Conservation (phyloP, 2,113 vertebrate species). For the Amblyornis subalaris region DNA sequence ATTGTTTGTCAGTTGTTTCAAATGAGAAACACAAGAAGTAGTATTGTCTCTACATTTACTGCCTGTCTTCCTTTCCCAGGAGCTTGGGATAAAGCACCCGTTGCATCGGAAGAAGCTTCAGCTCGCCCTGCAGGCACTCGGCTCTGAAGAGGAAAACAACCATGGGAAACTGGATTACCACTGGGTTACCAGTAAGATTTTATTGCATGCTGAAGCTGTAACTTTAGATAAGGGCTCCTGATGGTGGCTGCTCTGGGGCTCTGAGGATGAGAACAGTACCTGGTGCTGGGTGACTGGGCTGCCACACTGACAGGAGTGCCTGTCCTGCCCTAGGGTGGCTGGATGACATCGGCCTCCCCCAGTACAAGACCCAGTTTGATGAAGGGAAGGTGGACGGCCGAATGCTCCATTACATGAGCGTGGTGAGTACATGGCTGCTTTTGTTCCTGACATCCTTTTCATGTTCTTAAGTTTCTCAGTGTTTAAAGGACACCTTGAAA, state of each 20-base stretch:
- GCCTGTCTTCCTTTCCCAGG: slow-evolving; percentile 68
- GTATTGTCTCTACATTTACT: not conserved
- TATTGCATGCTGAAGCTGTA: not conserved
- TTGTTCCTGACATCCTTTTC: not conserved
- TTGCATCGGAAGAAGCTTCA: slow-evolving; percentile 96
- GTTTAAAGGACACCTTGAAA: not conserved
- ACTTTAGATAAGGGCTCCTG: not conserved
- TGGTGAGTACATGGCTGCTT: slow-evolving; percentile 77
- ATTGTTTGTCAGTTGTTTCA: not conserved
- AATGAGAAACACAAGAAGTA: not conserved
- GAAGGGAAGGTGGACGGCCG: slow-evolving; percentile 92
- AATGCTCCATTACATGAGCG: slow-evolving; percentile 97
- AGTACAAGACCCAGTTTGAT: slow-evolving; percentile 98
- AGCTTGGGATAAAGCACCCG: slow-evolving; percentile 92
- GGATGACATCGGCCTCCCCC: slow-evolving; percentile 96
- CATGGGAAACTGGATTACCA: slow-evolving; percentile 94
- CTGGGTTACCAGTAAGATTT: slow-evolving; percentile 93
- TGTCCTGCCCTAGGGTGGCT: slow-evolving; percentile 83
- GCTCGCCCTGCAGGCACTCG: slow-evolving; percentile 90
- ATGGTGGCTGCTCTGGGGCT: not conserved
- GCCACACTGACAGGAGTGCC: not conserved
- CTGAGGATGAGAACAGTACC: not conserved
- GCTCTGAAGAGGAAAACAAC: slow-evolving; percentile 93
- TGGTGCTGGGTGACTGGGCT: not conserved
- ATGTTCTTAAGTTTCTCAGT: not conserved